Evolutionary conservation across 1,140 invertebrate genomes (phyloP).

Genomic region (Vanessa atalanta): DNA sequence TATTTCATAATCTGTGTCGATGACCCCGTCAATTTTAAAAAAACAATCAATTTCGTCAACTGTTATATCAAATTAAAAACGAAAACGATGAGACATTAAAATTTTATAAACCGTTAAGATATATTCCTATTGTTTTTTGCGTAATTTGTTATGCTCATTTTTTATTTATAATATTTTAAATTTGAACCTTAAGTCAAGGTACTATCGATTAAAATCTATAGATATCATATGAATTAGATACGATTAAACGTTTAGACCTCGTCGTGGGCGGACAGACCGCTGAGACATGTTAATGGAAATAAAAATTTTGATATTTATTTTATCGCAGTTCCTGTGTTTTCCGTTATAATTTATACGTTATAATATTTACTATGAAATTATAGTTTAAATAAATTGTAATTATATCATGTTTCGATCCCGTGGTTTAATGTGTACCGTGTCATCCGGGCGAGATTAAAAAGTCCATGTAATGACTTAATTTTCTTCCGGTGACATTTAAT

Average conservation of each 20-base stretch:
- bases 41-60: constrained; percentile 2
- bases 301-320: constrained; percentile 42
- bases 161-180: constrained; percentile 6
- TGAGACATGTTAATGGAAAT: constrained; percentile 34
- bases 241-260: constrained; percentile 15
- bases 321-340: constrained; percentile 23
- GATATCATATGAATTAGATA: constrained; percentile 26
- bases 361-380: constrained; percentile 14
- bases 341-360: constrained; percentile 20
- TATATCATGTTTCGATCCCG: not conserved
- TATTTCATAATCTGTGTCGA: not conserved
- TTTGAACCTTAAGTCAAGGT: constrained; percentile 14
- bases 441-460: not conserved
- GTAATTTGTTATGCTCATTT: constrained; percentile 20
- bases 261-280: constrained; percentile 36
- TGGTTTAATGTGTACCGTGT: not conserved
- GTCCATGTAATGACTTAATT: not conserved
- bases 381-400: constrained; percentile 5
- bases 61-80: not conserved
- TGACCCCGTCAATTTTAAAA: not conserved
- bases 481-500: not conserved
- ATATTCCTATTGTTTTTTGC: constrained; percentile 26
- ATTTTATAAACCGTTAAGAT: not conserved
- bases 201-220: constrained; percentile 16
- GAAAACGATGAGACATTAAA: not conserved